These are phyloP conservation scores for Brachypodius melanocephalos DNA, from an alignment of 2,113 vertebrate genomes.

Conservation along the genomic window DNA sequence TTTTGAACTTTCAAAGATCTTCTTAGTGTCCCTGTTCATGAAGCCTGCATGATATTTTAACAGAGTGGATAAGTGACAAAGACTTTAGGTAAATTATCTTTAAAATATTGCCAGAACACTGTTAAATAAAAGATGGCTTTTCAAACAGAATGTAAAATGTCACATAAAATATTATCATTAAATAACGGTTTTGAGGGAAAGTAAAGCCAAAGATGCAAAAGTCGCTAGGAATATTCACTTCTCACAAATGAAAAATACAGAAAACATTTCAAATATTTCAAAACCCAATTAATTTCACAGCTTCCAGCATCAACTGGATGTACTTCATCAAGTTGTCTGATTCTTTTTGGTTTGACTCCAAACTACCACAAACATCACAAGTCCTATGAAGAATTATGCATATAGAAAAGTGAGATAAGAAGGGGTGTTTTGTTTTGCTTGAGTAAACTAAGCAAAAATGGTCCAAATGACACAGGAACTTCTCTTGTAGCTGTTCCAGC, in stretches of 20 bases:
- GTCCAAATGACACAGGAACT: neutral
- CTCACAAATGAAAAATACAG: neutral
- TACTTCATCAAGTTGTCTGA: neutral
- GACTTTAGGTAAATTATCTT: conserved; percentile 16
- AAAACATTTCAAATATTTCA: neutral
- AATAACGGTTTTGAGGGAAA: neutral
- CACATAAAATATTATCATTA: conserved; percentile 6
- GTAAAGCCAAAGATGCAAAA: neutral
- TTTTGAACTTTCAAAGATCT: conserved; percentile 8
- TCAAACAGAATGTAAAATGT: conserved; percentile 43
- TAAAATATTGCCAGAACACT: conserved; percentile 15
- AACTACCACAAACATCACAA: neutral
- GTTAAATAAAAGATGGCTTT: conserved; percentile 46
- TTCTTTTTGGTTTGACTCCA: neutral
- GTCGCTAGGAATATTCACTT: neutral
- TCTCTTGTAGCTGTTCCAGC: neutral
- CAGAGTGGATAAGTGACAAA: neutral
- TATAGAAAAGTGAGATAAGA: neutral
- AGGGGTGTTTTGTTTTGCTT: neutral
- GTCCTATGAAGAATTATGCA: neutral
- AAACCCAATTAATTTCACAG: conserved; percentile 7
- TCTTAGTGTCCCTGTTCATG: neutral
- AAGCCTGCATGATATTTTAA: neutral
- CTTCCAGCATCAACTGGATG: neutral
- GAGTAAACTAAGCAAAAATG: neutral